Percentiles rank a stretch among this genome's conserved stretches.
phyloP scores from a whole-genome alignment of 1,140 invertebrate species.

The Nomia melanderi region DNA sequence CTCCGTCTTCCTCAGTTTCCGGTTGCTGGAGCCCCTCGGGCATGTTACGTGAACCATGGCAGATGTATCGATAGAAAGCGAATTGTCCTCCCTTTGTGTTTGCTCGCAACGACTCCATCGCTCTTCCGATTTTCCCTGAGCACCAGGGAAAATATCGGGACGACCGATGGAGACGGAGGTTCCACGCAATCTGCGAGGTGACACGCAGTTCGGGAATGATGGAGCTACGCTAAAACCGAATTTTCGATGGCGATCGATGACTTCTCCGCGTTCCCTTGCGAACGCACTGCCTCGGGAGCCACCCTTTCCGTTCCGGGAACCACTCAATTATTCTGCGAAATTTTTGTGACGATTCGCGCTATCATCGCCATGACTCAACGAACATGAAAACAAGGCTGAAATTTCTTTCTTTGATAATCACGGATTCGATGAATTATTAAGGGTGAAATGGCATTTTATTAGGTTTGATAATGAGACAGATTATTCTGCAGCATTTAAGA shows the following conservation, averaged over 20 bases:
- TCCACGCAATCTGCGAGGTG: constrained; percentile 32
- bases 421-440: too few species aligned
- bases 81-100: constrained; percentile 53
- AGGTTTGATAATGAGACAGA: too few species aligned
- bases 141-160: neutral
- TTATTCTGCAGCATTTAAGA: too few species aligned
- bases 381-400: too few species aligned
- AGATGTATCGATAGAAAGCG: constrained; percentile 45
- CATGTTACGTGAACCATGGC: constrained; percentile 42
- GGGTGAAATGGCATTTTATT: too few species aligned
- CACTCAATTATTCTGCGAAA: too few species aligned
- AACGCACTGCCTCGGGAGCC: too few species aligned
- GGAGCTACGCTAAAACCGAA: constrained; percentile 7
- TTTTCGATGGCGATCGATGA: constrained; percentile 22
- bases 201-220: constrained; percentile 28
- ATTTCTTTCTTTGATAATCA: too few species aligned
- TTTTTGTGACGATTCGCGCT: too few species aligned
- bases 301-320: neutral
- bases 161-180: constrained; percentile 10
- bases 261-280: neutral
- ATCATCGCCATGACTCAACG: too few species aligned
- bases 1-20: constrained; percentile 8
- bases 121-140: constrained; percentile 7
- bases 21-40: neutral
- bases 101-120: constrained; percentile 23